Evolutionary conservation across 2,888 invertebrate genomes (phyloP), one percentile per base, ranked within the genome.

Genomic region (Trachelus tabidus): DNA sequence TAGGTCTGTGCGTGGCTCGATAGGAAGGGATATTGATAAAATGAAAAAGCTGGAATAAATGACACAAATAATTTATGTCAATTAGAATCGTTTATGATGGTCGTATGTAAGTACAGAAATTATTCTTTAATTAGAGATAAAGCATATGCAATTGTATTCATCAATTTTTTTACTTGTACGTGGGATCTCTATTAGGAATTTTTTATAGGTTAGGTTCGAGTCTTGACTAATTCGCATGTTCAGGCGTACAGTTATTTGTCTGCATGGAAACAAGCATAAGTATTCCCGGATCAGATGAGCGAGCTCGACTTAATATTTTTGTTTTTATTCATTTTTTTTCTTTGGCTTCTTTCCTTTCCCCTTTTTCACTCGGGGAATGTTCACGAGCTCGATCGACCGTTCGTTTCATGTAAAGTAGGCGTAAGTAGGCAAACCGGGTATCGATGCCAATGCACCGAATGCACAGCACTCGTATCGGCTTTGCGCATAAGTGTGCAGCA

Each of bases 351-450:
- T 71, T 9, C 33, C 33, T 69, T 30, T 71, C 3, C 23, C 33
- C 31, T n/a, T 34, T 34, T 71, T 31, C 33, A 33, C 31, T 71
- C 40, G 40, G 73, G 35, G 73, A 80, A 85, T 84, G 83, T 85
- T 86, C 84, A 81, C 86, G 85, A 85, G 82, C 81, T 81, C 82
- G 83, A 82, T 83, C 85, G 84, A 83, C 82, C 85, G 87, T 87
- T 85, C 85, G 83, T 85, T 87, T 86, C 84, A 83, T 81, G 81
- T 81, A 83, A 87, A 87, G 88, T 89, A 89, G 88, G 87, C 87
- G 89, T 89, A 89, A 89, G 89, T 90, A 89, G 89, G 89, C 86
- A 89, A 89, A 90, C 89, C 88, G 88, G 88, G 88, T 88, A 85
- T 85, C 86, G 82, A 56, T 56, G 40, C 40, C 40, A 56, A 23